Conservation (phyloP, 2,797 vertebrate genomes). For the Peromyscus attwateri region DNA sequence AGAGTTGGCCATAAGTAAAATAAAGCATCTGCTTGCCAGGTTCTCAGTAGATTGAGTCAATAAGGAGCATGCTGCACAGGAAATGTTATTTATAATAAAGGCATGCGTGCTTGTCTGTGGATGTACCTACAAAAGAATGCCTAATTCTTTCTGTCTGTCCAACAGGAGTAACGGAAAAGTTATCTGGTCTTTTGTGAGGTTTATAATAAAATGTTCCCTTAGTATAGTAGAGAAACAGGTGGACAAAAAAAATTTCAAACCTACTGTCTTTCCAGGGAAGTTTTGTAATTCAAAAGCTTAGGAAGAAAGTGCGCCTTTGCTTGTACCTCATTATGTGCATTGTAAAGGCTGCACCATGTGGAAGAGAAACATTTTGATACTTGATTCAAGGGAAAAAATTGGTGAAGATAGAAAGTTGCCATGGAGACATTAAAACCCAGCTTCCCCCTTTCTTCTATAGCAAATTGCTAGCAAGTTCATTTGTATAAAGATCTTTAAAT, state of each 20-base stretch:
- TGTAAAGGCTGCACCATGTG: slow-evolving; percentile 47
- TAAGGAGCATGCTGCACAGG: background rate
- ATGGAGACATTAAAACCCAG: slow-evolving; percentile 66
- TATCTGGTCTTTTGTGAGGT: slow-evolving; percentile 3
- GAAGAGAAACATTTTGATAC: slow-evolving; percentile 62
- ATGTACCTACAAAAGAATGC: background rate
- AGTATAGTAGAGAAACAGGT: background rate
- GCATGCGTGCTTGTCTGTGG: background rate
- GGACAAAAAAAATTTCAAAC: background rate
- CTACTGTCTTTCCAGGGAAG: background rate
- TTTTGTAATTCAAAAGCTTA: slow-evolving; percentile 25
- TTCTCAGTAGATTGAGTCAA: background rate
- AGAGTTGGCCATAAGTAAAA: background rate
- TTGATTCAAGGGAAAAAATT: slow-evolving; percentile 38
- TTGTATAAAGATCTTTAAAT: slow-evolving; percentile 69
- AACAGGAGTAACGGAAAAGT: background rate
- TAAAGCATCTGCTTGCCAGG: background rate
- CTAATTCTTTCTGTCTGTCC: background rate
- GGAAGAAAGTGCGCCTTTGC: slow-evolving; percentile 30
- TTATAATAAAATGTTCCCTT: background rate
- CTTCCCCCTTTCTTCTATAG: slow-evolving; percentile 59
- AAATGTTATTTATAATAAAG: background rate
- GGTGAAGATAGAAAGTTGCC: slow-evolving; percentile 59
- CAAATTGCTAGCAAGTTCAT: slow-evolving; percentile 68
- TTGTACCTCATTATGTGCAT: slow-evolving; percentile 39